Conservation (phyloP, 2,888 invertebrate genomes). For the Laothoe populi region DNA sequence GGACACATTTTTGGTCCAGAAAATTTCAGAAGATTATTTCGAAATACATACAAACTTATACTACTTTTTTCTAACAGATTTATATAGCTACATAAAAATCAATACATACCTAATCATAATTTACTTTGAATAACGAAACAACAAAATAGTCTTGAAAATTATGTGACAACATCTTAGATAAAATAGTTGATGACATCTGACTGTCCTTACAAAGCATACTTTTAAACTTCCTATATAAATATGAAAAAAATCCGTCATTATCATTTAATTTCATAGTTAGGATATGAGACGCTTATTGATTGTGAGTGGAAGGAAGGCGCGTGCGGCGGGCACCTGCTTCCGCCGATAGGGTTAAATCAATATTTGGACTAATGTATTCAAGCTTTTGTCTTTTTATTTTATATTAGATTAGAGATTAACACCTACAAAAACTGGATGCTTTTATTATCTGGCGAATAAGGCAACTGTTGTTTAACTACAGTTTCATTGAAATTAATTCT, state of each 20-base stretch:
- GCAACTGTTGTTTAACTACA: background rate
- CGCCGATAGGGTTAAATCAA: slow-evolving; percentile 83
- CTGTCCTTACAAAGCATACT: slow-evolving; percentile 65
- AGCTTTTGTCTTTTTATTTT: slow-evolving; percentile 64
- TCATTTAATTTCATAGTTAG: slow-evolving; percentile 84
- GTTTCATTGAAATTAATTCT: no score
- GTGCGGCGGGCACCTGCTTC: slow-evolving; percentile 81
- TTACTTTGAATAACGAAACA: no score
- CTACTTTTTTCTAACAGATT: no score
- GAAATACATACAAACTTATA: no score
- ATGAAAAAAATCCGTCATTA: slow-evolving; percentile 80
- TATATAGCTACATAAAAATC: no score
- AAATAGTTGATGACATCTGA: slow-evolving; percentile 57
- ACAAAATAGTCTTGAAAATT: no score
- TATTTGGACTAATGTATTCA: slow-evolving; percentile 81
- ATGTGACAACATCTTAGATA: slow-evolving; percentile 26
- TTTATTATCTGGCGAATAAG: background rate
- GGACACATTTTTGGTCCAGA: background rate
- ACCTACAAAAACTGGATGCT: slow-evolving; percentile 10
- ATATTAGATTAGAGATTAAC: slow-evolving; percentile 14
- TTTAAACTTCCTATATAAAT: slow-evolving; percentile 77
- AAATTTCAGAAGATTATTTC: background rate
- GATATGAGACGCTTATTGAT: slow-evolving; percentile 79
- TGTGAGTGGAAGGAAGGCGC: slow-evolving; percentile 61
- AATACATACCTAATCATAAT: no score